Conservation (phyloP, 2,113 vertebrate genomes). For the Sakesphorus luctuosus region DNA sequence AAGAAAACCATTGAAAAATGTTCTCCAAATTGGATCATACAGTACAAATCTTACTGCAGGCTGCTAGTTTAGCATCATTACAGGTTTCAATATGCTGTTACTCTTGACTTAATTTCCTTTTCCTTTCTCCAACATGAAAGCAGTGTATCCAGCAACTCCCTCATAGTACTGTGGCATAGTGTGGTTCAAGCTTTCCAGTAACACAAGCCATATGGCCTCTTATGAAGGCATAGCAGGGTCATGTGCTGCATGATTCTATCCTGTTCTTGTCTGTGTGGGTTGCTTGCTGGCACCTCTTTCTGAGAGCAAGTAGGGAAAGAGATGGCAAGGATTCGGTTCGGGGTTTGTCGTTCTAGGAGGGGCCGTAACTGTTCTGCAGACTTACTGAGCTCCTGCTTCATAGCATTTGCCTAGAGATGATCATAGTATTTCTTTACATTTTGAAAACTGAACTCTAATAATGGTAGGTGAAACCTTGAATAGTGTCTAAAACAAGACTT, state of each 20-base stretch:
- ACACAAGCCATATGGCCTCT: neutral
- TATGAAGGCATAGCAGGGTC: neutral
- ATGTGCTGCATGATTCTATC: neutral
- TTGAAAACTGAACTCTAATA: neutral
- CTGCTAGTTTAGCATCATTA: neutral
- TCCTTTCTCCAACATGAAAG: neutral
- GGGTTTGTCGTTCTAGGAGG: neutral
- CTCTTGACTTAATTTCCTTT: neutral
- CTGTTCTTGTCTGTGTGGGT: neutral
- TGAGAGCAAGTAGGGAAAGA: neutral
- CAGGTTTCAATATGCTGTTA: neutral
- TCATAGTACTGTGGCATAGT: neutral
- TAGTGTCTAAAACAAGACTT: neutral
- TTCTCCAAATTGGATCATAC: neutral
- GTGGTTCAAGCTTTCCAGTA: neutral
- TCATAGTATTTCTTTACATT: neutral
- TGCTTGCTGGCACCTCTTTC: neutral
- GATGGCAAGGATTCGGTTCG: neutral
- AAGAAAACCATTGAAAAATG: neutral
- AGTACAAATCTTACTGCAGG: neutral
- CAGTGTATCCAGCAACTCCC: neutral
- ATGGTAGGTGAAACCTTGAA: neutral
- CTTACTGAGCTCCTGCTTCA: neutral
- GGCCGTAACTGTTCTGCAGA: neutral
- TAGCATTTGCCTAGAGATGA: neutral